Conservation (phyloP, 2,113 vertebrate species). For the Elanus axillaris region DNA sequence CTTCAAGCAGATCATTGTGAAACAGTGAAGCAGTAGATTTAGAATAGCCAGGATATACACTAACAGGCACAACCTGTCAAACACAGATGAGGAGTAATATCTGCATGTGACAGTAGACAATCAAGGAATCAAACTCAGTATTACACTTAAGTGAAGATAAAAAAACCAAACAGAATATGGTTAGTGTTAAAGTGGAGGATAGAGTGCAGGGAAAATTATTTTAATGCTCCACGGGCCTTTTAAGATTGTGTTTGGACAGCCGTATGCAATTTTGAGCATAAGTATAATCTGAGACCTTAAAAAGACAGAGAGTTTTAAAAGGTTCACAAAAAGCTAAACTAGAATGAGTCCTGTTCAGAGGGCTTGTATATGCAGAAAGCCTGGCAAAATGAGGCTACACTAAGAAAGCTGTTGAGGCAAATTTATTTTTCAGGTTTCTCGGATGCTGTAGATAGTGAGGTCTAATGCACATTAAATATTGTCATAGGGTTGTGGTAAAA, state of each 20-base stretch:
- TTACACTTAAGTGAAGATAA: neutral
- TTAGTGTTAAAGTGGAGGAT: neutral
- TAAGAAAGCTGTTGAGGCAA: neutral
- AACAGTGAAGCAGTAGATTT: neutral
- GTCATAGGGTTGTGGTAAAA: neutral
- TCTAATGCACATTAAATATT: neutral
- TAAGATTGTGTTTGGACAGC: slow-evolving; percentile 38
- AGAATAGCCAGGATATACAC: neutral
- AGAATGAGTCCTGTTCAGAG: neutral
- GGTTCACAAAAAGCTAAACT: neutral
- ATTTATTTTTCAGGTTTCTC: neutral
- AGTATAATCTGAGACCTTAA: neutral
- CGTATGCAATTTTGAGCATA: slow-evolving; percentile 1
- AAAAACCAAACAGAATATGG: neutral
- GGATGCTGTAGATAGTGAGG: neutral
- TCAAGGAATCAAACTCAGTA: neutral
- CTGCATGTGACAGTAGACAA: neutral
- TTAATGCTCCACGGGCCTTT: slow-evolving; percentile 11
- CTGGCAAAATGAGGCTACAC: neutral
- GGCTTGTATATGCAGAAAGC: neutral
- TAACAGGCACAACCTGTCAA: neutral
- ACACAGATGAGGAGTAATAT: neutral
- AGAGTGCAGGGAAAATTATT: slow-evolving; percentile 6
- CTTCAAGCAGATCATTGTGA: neutral
- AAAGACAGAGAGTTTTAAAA: slow-evolving; percentile 15